Base-by-base conservation (phyloP, 2,888 invertebrate species). In the Copidosoma aretas region DNA sequence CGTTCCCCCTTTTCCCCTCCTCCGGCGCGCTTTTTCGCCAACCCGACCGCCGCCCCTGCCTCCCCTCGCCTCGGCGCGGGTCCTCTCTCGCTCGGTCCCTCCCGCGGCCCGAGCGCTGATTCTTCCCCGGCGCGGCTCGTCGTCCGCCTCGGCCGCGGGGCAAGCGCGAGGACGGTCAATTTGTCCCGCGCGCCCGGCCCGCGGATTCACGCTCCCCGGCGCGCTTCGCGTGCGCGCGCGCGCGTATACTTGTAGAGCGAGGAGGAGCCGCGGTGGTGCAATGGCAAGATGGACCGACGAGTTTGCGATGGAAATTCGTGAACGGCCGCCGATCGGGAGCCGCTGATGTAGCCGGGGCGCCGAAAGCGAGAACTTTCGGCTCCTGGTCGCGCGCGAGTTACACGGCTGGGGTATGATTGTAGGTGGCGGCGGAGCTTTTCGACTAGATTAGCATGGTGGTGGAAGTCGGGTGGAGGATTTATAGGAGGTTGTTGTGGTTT, bases 261-360 rank as follows among this genome's bases (percentile, higher is more conserved):
- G 43, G 1, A 14, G 43, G 2, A 2, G 43, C 8, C 12, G 43
- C 43, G 14, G 43, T 12, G 43, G 12, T 32, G 62, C 63, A 68
- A 67, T 67, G 58, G 58, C 53, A 15, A 46, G 12, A 46, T 46
- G 12, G 8, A 46, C 14, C 12, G 43, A 46, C 17, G 43, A 46
- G 17, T 46, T 46, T 46, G 12, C 43, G 43, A 46, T 14, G 12
- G 43, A 46, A 46, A 46, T 46, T 17, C 43, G 43, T 8, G 43
- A 46, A 46, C 15, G 2, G 43, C 43, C n/a, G n/a, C 3, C 43
- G 43, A 46, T 46, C 32, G 32, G 32, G 43, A 46, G 43, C 14
- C 17, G 43, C 43, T 46, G 43, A 46, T 46, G 12, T 3, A 12
- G 32, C 8, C 32, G 43, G 12, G 8, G 17, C 17, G 12, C 43